Percentiles rank a stretch among this genome's conserved stretches.
Evolutionary conservation across 2,888 invertebrate species (phyloP).

Genomic region (Agriotes lineatus): DNA sequence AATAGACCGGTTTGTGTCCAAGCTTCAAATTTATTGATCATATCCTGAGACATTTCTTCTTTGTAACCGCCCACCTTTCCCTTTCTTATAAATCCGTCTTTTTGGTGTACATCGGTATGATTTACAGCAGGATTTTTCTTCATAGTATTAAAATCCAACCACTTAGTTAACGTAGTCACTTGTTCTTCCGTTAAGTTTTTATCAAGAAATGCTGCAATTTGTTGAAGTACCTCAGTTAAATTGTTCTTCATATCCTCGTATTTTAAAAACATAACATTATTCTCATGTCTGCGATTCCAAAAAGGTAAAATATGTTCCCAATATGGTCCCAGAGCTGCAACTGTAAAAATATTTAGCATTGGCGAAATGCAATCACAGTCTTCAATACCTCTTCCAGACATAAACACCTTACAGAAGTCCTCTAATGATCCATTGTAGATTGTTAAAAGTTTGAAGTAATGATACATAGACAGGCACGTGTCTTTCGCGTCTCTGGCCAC

Average conservation of each 20-base stretch:
- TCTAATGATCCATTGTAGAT: constrained; percentile 73
- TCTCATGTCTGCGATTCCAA: constrained; percentile 76
- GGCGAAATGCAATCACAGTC: too few species aligned
- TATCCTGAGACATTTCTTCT: too few species aligned
- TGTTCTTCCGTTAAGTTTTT: constrained; percentile 59
- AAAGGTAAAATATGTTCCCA: constrained; percentile 66
- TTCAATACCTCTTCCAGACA: too few species aligned
- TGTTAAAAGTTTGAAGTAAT: constrained; percentile 80
- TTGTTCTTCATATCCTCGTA: constrained; percentile 88
- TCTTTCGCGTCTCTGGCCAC: constrained; percentile 92
- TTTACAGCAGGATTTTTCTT: constrained; percentile 61
- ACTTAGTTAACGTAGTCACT: constrained; percentile 60
- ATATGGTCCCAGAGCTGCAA: too few species aligned
- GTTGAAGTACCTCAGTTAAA: constrained; percentile 62
- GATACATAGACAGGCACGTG: constrained; percentile 84
- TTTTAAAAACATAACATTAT: constrained; percentile 81
- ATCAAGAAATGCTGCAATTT: constrained; percentile 64
- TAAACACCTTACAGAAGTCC: constrained; percentile 81
- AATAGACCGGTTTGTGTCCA: too few species aligned
- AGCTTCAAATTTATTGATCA: too few species aligned
- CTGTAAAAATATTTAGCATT: too few species aligned
- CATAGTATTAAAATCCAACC: constrained; percentile 69
- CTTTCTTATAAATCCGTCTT: neutral
- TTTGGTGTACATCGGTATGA: constrained; percentile 51
- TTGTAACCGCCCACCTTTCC: too few species aligned